Base-by-base conservation (phyloP, 2,888 invertebrate genomes). In the Dolomedes plantarius region DNA sequence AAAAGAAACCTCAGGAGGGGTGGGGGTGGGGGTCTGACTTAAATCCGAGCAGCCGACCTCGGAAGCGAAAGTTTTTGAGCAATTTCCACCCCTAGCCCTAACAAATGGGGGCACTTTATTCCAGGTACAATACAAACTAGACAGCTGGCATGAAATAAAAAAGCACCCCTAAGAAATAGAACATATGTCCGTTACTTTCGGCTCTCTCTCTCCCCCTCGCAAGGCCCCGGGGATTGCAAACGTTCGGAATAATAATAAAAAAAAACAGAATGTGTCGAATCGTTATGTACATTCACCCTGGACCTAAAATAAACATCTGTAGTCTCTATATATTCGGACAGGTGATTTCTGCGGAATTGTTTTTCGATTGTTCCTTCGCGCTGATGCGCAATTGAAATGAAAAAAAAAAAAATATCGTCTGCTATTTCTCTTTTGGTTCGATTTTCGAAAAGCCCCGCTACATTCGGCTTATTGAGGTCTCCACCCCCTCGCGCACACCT, bases 151-250 rank as follows among this genome's bases (percentile, higher is more conserved):
- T 56, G 56, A 56, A 56, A 56, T 23, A 56, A 23, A 56, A 56
- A 56, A 23, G 67, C 31, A 65, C 19, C 64, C 27, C 19, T 41
- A 69, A 65, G 62, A 75, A 81, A 39, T n/a, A 29, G 69, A 76
- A 80, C 82, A 82, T 82, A 82, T 82, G 82, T 82, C 75, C 41
- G 68, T 64, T 32, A 75, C 75, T 82, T 82, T 82, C 75, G 73
- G 69, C 64, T 71, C 69, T 76, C 29, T 62, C 28, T 27, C 62
- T 27, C 28, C 31, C 31, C 65, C n/a, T 65, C 27, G 46, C n/a
- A 46, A 2, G 46, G 46, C 16, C 76, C 2, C 65, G 28, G 7
- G 19, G 16, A 56, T 56, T 56, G 23, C 13, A 16, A 56, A 56
- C 56, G 23, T 56, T 56, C 5, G 5, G 9, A 2, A 39, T 19